Conservation (phyloP, 2,113 vertebrate genomes). For the Galeopterus variegatus region DNA sequence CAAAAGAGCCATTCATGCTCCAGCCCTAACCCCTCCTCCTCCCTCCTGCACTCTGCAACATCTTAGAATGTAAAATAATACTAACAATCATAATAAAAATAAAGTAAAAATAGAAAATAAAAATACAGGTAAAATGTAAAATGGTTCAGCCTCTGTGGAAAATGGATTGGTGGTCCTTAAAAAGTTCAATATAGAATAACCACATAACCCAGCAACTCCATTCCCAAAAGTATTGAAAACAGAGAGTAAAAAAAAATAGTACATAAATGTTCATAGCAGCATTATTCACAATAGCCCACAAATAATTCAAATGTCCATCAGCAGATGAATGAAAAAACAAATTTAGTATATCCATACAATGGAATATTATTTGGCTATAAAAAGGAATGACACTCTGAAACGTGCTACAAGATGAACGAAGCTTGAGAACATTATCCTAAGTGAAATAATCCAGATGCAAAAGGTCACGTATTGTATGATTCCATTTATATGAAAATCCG, state of each 20-base stretch:
- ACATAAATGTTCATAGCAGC: no score
- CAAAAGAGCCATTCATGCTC: no score
- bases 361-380: neutral
- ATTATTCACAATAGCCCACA: neutral
- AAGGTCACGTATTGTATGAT: no score
- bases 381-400: neutral
- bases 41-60: no score
- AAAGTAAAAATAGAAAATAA: neutral
- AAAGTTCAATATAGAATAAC: neutral
- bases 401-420: neutral
- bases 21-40: no score
- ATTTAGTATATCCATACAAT: no score
- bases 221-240: neutral
- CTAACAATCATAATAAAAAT: no score
- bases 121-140: neutral
- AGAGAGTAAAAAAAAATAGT: neutral
- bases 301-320: neutral
- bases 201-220: neutral
- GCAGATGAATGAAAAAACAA: no score
- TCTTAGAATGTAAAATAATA: no score
- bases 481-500: neutral
- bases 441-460: neutral
- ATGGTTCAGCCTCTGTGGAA: neutral
- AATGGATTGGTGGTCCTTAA: neutral
- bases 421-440: neutral